A percentile compares a stretch with the other conserved stretches of the same genome.
Conservation (phyloP, 1,140 invertebrate species). For the Lordiphosa stackelbergi region DNA sequence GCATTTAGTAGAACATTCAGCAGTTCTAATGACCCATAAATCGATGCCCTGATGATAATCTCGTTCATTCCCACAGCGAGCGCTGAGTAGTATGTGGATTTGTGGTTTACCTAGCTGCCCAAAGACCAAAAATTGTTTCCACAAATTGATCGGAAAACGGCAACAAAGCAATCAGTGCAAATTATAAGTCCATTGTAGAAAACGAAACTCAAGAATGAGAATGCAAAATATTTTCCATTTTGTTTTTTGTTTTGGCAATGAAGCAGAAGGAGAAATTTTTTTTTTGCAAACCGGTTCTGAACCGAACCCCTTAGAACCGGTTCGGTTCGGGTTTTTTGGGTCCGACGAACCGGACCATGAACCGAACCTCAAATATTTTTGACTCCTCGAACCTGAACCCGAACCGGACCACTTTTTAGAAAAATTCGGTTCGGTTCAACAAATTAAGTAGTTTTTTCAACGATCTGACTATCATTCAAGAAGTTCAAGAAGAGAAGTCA, state of each 20-base stretch:
- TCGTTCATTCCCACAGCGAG: neutral
- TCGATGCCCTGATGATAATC: conserved; percentile 11
- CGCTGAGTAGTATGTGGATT: conserved; percentile 4
- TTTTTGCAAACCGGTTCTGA: too few relatives aligned
- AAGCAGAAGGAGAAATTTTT: conserved; percentile 13
- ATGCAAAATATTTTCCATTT: conserved; percentile 2
- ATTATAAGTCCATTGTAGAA: conserved; percentile 56
- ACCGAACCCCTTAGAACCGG: too few relatives aligned
- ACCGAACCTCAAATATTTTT: too few relatives aligned
- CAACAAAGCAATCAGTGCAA: conserved; percentile 57
- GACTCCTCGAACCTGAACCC: too few relatives aligned
- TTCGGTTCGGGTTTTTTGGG: too few relatives aligned
- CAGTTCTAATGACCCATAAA: conserved; percentile 66
- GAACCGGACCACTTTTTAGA: too few relatives aligned
- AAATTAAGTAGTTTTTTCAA: too few relatives aligned
- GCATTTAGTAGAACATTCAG: conserved; percentile 50
- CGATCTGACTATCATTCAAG: too few relatives aligned
- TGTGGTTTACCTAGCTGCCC: conserved; percentile 31
- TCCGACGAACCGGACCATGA: too few relatives aligned
- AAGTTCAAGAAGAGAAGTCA: too few relatives aligned
- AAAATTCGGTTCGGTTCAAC: too few relatives aligned
- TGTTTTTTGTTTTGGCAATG: neutral
- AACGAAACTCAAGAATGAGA: conserved; percentile 40
- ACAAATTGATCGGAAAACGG: conserved; percentile 41
- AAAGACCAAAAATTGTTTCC: conserved; percentile 18